These are phyloP conservation scores for Agrotis ipsilon DNA, from an alignment of 2,888 invertebrate genomes.

Conservation along the genomic window DNA sequence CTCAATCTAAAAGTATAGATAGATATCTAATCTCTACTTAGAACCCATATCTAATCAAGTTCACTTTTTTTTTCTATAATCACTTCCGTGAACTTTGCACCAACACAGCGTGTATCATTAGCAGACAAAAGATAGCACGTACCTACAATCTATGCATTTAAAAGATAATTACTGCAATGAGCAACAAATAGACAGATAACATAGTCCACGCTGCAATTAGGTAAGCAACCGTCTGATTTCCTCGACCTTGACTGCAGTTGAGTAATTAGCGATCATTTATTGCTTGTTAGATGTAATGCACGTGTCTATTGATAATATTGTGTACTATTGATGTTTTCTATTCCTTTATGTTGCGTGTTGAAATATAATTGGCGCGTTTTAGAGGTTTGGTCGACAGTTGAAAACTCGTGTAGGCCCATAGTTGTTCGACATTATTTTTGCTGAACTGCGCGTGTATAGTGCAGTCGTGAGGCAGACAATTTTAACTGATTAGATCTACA, in stretches of 20 bases:
- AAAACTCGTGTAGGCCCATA: no score
- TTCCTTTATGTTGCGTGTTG: slow-evolving; percentile 32
- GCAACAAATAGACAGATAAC: slow-evolving; percentile 46
- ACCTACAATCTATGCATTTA: slow-evolving; percentile 14
- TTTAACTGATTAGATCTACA: no score
- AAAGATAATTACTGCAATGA: slow-evolving; percentile 37
- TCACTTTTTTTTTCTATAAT: slow-evolving; percentile 14
- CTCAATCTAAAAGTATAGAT: neutral
- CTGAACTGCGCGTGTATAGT: no score
- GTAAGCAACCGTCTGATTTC: slow-evolving; percentile 59
- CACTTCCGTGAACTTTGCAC: slow-evolving; percentile 34
- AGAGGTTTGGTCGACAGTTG: neutral
- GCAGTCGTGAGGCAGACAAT: no score
- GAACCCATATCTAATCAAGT: slow-evolving; percentile 2
- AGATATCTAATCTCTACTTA: neutral
- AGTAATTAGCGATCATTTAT: slow-evolving; percentile 57
- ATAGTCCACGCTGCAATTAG: slow-evolving; percentile 41
- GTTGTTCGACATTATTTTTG: no score
- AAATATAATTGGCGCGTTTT: slow-evolving; percentile 6
- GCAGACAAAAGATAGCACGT: slow-evolving; percentile 14
- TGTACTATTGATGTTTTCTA: slow-evolving; percentile 37
- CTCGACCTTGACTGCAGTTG: slow-evolving; percentile 62
- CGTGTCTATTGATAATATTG: slow-evolving; percentile 40
- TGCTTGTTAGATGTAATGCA: slow-evolving; percentile 45
- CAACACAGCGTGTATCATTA: slow-evolving; percentile 13